Percentiles rank a stretch among this genome's conserved stretches.
Evolutionary conservation across 2,888 invertebrate genomes (phyloP).

Genomic region (Lacanobia wlatinum): DNA sequence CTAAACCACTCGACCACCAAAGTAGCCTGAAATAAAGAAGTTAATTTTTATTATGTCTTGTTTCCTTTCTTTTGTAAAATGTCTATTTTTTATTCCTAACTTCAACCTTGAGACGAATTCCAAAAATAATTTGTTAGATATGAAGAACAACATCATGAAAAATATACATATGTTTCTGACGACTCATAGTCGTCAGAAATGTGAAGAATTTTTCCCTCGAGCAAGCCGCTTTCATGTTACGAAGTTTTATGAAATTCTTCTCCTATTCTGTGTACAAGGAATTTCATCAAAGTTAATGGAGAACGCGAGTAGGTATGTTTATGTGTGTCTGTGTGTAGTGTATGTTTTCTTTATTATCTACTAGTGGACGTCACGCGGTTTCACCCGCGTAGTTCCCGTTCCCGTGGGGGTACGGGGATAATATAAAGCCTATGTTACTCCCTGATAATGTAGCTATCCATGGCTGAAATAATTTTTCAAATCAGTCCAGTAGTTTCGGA

Average conservation of each 20-base stretch:
- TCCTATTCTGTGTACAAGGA: constrained; percentile 28
- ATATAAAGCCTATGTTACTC: no score
- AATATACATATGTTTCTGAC: constrained; percentile 21
- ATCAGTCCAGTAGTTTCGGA: no score
- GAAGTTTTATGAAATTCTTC: constrained; percentile 67
- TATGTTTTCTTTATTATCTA: constrained; percentile 5
- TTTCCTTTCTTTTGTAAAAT: no score
- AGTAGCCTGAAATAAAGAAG: no score
- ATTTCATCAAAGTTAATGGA: constrained; percentile 45
- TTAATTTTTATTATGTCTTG: no score
- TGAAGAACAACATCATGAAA: not conserved
- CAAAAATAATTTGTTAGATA: not conserved
- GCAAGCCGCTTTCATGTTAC: constrained; percentile 42
- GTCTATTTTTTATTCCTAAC: not conserved
- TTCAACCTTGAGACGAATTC: no score
- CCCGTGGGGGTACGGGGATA: no score
- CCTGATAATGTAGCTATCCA: no score
- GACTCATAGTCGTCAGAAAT: constrained; percentile 37
- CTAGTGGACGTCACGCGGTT: no score
- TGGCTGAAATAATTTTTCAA: no score
- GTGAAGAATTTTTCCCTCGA: constrained; percentile 55
- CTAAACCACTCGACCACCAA: no score
- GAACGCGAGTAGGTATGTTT: constrained; percentile 4
- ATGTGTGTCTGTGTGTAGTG: constrained; percentile 5
- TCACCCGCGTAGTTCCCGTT: no score